Base-by-base conservation (phyloP, 2,113 vertebrate species). In the Microtus ochrogaster region DNA sequence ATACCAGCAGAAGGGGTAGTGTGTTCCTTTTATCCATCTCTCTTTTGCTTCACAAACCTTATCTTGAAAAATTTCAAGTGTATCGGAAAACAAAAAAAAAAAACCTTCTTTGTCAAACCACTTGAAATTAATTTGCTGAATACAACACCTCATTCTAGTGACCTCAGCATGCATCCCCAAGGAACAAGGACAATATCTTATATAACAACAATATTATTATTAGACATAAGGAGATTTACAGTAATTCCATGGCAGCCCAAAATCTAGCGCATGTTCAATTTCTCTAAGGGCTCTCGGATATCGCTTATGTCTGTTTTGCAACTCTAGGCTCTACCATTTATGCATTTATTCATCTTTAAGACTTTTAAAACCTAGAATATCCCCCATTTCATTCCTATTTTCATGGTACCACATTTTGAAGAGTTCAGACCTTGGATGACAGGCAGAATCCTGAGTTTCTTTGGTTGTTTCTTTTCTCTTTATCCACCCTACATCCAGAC, bases 21-120 rank as follows among this genome's bases (percentile, higher is more conserved):
- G 24, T 86, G 1, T 83, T 92, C 26, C 92, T 77, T 74, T 70
- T 24, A 84, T 39, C 28, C 39, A 58, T 72, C 33, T 83, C 13
- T 61, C 39, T 87, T 81, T 92, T 90, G 33, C 7, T 92, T 96
- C 24, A 55, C 26, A 16, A 66, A 39, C 65, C 68, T 89, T 78
- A 79, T 78, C 85, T 89, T 82, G 55, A 95, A 95, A 92, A 94
- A 1, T 73, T 87, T 95, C 14, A 94, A 90, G 7, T 21, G 33
- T 89, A 58, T 7, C 86, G 17, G 17, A 89, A 95, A 73, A 86
- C 52, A 72, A 65, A 87, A 63, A 52, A 47, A 47, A 39, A 26
- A 36, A 79, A 13, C 12, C 11, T 49, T 92, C 24, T 66, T 55
- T 22, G 0, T 16, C 17, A 77, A 89, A 91, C 5, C 9, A 41